Conservation (phyloP, 2,797 vertebrate genomes). For the Gephyroberyx darwinii region DNA sequence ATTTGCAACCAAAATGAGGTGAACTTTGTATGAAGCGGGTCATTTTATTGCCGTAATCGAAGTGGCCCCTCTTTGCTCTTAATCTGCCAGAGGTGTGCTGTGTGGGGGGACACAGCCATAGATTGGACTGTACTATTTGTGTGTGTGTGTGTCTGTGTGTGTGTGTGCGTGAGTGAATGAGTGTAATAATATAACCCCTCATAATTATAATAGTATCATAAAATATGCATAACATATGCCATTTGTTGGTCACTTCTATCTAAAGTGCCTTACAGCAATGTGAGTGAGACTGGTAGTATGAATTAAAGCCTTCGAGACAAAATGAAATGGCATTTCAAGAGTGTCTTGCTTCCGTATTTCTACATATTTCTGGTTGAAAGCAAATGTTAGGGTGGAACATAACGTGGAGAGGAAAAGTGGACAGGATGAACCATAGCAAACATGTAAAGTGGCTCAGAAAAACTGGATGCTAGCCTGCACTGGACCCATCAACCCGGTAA, state of each 20-base stretch:
- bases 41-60: conserved; percentile 69
- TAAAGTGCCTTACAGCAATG: conserved; percentile 6
- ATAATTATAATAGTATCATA: conserved; percentile 40
- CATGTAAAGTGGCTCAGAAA: no score
- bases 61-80: conserved; percentile 58
- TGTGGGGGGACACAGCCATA: conserved; percentile 20
- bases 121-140: conserved; percentile 6
- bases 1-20: conserved; percentile 80
- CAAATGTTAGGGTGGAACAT: no score
- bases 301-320: no score
- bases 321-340: no score
- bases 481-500: no score
- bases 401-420: no score
- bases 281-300: conserved; percentile 1
- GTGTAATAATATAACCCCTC: conserved; percentile 25
- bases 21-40: conserved; percentile 73
- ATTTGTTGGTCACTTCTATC: neutral
- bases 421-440: no score
- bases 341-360: no score
- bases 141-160: neutral
- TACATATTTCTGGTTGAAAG: no score
- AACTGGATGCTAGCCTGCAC: no score
- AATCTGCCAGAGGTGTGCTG: conserved; percentile 47
- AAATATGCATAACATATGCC: conserved; percentile 38
- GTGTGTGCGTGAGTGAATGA: neutral